These are phyloP conservation scores for Thripadectes ignobilis DNA, from an alignment of 2,797 vertebrate species.

Conservation along the genomic window DNA sequence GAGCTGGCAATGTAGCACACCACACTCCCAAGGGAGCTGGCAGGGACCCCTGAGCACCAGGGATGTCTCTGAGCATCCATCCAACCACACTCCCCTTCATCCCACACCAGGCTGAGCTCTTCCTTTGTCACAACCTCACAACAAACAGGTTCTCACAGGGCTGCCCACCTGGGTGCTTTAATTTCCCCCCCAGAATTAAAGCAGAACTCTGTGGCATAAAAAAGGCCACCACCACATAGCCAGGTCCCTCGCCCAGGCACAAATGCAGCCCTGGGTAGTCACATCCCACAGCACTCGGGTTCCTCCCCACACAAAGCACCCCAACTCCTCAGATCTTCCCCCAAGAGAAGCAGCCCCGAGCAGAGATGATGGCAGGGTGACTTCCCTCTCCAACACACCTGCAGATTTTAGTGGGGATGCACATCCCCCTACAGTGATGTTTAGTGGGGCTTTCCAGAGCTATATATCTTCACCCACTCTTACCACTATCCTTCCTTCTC, in stretches of 20 bases:
- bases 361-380: background rate
- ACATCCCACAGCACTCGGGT: background rate
- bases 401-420: background rate
- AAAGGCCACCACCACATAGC: background rate
- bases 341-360: background rate
- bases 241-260: background rate
- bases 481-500: background rate
- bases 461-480: background rate
- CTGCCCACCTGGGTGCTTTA: too few relatives aligned
- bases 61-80: too few relatives aligned
- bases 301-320: background rate
- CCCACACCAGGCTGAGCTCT: too few relatives aligned
- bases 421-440: too few relatives aligned
- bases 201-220: background rate
- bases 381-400: background rate
- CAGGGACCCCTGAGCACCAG: too few relatives aligned
- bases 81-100: too few relatives aligned
- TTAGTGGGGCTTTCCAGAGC: background rate
- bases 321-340: background rate
- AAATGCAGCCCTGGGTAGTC: background rate
- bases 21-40: too few relatives aligned
- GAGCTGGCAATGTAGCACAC: too few relatives aligned
- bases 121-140: too few relatives aligned
- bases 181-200: too few relatives aligned
- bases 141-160: too few relatives aligned